Conservation (phyloP, 2,113 vertebrate species). For the Glaucidium brasilianum region DNA sequence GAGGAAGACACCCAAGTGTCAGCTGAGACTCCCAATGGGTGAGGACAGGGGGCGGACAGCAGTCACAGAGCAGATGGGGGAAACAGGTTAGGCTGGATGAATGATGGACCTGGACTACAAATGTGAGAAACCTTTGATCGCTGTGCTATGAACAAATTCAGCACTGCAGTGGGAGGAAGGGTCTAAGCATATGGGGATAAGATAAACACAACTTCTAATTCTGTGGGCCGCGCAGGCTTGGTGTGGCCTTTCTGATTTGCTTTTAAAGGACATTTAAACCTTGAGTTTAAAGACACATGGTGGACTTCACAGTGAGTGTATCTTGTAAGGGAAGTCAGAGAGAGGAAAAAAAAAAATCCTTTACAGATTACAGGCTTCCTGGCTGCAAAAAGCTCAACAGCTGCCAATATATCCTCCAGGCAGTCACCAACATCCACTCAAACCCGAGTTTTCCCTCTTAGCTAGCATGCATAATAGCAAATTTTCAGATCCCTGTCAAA, state of each 20-base stretch:
- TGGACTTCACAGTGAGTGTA: background rate
- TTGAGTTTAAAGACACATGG: background rate
- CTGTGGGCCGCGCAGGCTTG: background rate
- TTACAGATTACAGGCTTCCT: slow-evolving; percentile 40
- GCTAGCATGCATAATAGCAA: background rate
- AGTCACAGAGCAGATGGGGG: background rate
- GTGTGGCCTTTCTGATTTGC: background rate
- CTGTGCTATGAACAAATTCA: background rate
- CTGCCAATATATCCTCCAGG: background rate
- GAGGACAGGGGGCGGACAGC: accelerated
- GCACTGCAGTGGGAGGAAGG: background rate
- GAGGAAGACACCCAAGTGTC: background rate
- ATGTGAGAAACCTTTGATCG: background rate
- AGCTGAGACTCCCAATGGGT: background rate
- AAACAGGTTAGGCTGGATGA: background rate
- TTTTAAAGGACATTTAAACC: slow-evolving; percentile 16
- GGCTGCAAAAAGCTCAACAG: slow-evolving; percentile 33
- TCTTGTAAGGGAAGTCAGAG: background rate
- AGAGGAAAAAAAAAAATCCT: background rate
- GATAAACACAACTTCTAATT: background rate
- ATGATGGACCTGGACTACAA: background rate
- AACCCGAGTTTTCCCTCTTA: background rate
- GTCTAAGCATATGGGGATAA: background rate
- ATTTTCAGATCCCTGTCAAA: background rate
- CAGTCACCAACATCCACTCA: slow-evolving; percentile 12